Evolutionary conservation across 2,113 vertebrate genomes (phyloP).

Genomic region (Psilopogon haemacephalus): DNA sequence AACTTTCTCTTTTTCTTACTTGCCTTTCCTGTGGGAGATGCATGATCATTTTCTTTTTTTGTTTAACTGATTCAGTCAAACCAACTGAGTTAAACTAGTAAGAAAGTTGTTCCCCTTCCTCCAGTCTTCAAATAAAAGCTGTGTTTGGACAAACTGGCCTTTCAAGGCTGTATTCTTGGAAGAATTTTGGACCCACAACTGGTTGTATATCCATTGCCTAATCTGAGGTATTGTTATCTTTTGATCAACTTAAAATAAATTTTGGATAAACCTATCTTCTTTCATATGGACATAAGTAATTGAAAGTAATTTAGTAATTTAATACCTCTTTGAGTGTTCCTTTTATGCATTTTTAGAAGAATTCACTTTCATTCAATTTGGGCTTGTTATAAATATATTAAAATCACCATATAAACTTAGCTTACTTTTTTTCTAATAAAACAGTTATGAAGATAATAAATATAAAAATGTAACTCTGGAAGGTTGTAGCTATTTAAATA

Average conservation of each 20-base stretch:
- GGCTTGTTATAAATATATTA: neutral
- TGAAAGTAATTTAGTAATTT: neutral
- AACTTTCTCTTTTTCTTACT: neutral
- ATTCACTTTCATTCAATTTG: neutral
- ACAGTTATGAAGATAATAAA: neutral
- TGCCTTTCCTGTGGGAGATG: neutral
- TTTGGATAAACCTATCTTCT: neutral
- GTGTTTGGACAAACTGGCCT: neutral
- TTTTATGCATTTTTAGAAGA: neutral
- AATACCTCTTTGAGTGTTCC: neutral
- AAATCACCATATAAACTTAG: neutral
- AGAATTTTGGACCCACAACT: neutral
- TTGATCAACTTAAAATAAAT: neutral
- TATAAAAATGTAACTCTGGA: neutral
- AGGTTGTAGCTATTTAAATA: neutral
- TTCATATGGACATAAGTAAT: neutral
- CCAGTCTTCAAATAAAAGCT: neutral
- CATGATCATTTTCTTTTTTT: neutral
- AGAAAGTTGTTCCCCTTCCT: neutral
- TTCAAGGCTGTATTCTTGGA: neutral
- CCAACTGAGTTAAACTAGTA: neutral
- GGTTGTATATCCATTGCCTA: neutral
- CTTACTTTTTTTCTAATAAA: neutral
- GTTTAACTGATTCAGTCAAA: neutral
- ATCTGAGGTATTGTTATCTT: neutral